phyloP scores from a whole-genome alignment of 23 tunicate genomes.

The Trididemnum miniatum region DNA sequence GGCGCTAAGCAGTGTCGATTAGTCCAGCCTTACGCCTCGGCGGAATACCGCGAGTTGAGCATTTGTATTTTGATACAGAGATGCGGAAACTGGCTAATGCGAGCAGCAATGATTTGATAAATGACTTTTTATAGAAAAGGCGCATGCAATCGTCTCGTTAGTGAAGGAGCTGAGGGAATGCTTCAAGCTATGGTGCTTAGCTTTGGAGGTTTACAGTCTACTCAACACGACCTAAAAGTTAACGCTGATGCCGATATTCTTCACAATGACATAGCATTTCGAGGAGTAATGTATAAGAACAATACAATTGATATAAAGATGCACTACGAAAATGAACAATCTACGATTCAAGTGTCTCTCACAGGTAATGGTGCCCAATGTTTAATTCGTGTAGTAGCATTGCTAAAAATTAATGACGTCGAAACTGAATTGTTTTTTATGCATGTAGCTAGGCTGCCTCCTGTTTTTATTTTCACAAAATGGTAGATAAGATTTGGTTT shows the following conservation, averaged over 20 bases:
- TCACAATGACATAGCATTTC: slow-evolving; percentile 88
- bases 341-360: slow-evolving; percentile 45
- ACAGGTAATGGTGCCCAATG: slow-evolving; percentile 10
- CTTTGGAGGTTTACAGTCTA: slow-evolving; percentile 90
- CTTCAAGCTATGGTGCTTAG: slow-evolving; percentile 94
- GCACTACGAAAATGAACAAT: slow-evolving; percentile 18
- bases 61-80: too few species aligned
- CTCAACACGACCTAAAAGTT: slow-evolving; percentile 70
- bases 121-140: slow-evolving; percentile 46
- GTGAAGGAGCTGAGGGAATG: slow-evolving; percentile 97
- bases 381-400: too few species aligned
- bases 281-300: slow-evolving; percentile 63
- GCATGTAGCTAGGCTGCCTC: too few species aligned
- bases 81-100: too few species aligned
- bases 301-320: slow-evolving; percentile 58
- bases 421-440: too few species aligned
- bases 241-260: slow-evolving; percentile 80
- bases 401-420: too few species aligned
- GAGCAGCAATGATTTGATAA: too few species aligned
- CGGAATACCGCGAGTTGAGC: too few species aligned
- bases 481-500: too few species aligned
- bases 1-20: too few species aligned
- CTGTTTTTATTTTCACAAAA: too few species aligned
- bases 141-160: slow-evolving; percentile 65
- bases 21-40: too few species aligned